phyloP scores from a whole-genome alignment of 2,797 vertebrate species.

The Philypnodon macrostomus region DNA sequence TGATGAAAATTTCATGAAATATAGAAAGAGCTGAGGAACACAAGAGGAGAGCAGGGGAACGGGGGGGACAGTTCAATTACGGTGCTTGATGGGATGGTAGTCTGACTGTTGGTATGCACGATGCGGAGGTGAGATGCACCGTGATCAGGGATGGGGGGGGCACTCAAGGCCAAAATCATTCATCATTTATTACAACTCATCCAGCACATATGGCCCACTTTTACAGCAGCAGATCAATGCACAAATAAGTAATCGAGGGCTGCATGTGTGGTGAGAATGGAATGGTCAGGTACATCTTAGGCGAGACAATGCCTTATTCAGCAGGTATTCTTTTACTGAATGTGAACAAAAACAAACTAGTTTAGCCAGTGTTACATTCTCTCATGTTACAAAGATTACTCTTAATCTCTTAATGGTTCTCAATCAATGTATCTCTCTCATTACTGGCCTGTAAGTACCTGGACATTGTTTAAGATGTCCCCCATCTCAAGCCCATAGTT shows the following conservation, averaged over 20 bases:
- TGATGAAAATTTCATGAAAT: slow-evolving; percentile 63
- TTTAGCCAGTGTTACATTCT: too few species aligned
- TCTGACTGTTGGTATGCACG: slow-evolving; percentile 55
- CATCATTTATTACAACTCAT: slow-evolving; percentile 44
- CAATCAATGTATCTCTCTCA: too few species aligned
- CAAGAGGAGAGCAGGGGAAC: slow-evolving; percentile 17
- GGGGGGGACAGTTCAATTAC: slow-evolving; percentile 54
- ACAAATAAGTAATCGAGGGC: slow-evolving; percentile 35
- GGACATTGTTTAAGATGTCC: too few species aligned
- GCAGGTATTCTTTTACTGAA: too few species aligned
- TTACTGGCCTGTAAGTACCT: too few species aligned
- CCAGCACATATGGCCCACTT: slow-evolving; percentile 28
- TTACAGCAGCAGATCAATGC: slow-evolving; percentile 42
- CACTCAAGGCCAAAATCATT: slow-evolving; percentile 28
- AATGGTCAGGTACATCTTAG: background rate
- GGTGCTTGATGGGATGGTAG: slow-evolving; percentile 51
- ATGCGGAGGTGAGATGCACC: slow-evolving; percentile 30
- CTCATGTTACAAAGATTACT: too few species aligned
- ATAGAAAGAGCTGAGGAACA: slow-evolving; percentile 31
- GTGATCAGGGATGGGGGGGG: slow-evolving; percentile 31
- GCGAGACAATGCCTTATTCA: background rate
- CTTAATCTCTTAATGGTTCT: too few species aligned
- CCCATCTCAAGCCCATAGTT: too few species aligned
- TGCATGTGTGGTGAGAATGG: slow-evolving; percentile 33
- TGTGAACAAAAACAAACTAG: too few species aligned